Conservation (phyloP, 2,113 vertebrate genomes). For the Scomber colias region DNA sequence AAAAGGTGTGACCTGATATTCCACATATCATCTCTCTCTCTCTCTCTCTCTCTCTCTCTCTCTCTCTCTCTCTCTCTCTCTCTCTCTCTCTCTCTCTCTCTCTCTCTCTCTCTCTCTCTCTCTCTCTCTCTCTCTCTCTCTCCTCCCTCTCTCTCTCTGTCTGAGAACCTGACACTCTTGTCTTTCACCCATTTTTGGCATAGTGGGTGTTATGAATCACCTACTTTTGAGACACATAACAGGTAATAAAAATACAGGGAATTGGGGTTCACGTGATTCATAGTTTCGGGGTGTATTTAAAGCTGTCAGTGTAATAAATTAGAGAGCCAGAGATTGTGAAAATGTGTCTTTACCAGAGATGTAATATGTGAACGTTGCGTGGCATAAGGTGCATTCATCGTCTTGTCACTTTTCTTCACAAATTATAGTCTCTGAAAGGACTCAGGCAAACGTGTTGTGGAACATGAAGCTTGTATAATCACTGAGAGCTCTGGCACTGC, state of each 20-base stretch:
- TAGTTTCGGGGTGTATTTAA: neutral
- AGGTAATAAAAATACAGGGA: neutral
- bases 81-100: slow-evolving; percentile 5
- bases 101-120: neutral
- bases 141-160: neutral
- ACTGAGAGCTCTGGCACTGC: slow-evolving; percentile 9
- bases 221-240: neutral
- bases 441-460: neutral
- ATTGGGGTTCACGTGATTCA: neutral
- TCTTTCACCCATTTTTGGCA: slow-evolving; percentile 30
- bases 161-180: slow-evolving; percentile 5
- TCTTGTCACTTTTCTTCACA: neutral
- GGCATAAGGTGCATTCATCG: neutral
- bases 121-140: slow-evolving; percentile 1
- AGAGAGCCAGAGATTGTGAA: neutral
- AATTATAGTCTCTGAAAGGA: neutral
- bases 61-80: neutral
- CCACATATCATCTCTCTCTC: slow-evolving; percentile 49
- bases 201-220: neutral
- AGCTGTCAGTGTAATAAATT: slow-evolving; percentile 20
- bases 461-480: neutral
- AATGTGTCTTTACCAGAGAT: neutral
- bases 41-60: neutral
- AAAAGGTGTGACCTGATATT: slow-evolving; percentile 76
- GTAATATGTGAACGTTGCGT: neutral